Evolutionary conservation across 2,113 vertebrate species (phyloP).

Genomic region (Rafetus swinhoei): DNA sequence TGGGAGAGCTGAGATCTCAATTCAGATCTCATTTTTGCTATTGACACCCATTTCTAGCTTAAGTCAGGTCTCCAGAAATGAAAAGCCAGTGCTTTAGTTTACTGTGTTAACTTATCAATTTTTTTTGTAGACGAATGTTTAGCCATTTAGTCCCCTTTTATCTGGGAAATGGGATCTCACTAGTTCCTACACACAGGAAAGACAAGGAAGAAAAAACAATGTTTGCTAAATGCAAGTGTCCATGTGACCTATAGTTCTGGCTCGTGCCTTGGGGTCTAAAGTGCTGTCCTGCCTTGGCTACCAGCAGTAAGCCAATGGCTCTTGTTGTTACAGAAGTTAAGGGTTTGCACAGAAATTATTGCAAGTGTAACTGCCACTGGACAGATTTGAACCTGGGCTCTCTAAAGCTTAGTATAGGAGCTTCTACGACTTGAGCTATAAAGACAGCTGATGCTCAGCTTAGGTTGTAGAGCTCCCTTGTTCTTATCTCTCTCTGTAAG

Average conservation of each 20-base stretch:
- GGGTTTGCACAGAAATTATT: rapidly evolving
- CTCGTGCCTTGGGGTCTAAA: background rate
- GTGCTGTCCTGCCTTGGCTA: rapidly evolving
- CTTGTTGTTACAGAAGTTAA: rapidly evolving
- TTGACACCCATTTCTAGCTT: background rate
- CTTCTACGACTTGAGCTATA: no score
- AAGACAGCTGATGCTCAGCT: no score
- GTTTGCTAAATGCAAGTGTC: background rate
- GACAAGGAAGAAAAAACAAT: background rate
- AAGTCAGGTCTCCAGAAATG: background rate
- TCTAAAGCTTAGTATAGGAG: no score
- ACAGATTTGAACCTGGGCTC: no score
- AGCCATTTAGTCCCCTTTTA: background rate
- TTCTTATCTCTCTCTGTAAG: no score
- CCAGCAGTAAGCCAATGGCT: background rate
- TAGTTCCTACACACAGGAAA: background rate
- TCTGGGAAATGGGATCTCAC: background rate
- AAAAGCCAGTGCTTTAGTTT: background rate
- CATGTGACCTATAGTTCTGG: background rate
- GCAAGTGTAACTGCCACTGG: background rate
- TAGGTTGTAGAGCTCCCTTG: no score
- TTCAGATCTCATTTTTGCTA: background rate
- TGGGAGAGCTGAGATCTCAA: background rate
- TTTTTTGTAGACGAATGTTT: background rate
- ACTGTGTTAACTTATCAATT: background rate